These are phyloP conservation scores for Microcebus griseorufus DNA, from an alignment of 2,113 vertebrate genomes.

Conservation along the genomic window DNA sequence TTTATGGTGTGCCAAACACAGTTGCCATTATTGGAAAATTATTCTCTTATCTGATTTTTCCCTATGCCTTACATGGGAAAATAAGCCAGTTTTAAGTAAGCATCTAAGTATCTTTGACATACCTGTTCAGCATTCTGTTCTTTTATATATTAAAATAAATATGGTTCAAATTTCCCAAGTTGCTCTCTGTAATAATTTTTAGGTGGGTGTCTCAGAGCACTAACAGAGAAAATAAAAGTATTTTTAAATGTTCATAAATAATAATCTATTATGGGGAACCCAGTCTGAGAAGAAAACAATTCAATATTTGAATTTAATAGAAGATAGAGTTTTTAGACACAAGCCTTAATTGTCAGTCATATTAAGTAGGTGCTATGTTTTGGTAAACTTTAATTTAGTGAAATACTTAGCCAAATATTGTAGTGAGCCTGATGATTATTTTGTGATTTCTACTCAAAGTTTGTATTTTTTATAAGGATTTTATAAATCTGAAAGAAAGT, in stretches of 20 bases:
- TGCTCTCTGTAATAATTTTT: background rate
- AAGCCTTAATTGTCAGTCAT: background rate
- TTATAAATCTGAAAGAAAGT: background rate
- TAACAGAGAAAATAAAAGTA: background rate
- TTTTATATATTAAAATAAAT: background rate
- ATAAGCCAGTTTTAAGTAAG: background rate
- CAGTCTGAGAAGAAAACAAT: background rate
- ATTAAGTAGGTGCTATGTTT: background rate
- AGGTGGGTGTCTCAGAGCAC: background rate
- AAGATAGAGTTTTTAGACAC: background rate
- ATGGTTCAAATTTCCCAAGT: background rate
- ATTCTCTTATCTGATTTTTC: background rate
- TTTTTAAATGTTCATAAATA: background rate
- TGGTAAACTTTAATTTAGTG: background rate
- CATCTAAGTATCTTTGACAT: background rate
- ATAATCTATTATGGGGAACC: background rate
- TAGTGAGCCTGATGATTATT: background rate
- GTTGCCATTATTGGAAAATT: background rate
- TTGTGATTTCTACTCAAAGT: slow-evolving; percentile 11
- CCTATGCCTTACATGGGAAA: background rate
- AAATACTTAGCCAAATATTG: background rate
- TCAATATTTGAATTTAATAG: background rate
- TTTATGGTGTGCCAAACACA: background rate
- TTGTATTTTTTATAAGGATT: background rate
- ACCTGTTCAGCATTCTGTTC: background rate